These are phyloP conservation scores for Bibio marci DNA, from an alignment of 2,888 invertebrate genomes.

Conservation along the genomic window DNA sequence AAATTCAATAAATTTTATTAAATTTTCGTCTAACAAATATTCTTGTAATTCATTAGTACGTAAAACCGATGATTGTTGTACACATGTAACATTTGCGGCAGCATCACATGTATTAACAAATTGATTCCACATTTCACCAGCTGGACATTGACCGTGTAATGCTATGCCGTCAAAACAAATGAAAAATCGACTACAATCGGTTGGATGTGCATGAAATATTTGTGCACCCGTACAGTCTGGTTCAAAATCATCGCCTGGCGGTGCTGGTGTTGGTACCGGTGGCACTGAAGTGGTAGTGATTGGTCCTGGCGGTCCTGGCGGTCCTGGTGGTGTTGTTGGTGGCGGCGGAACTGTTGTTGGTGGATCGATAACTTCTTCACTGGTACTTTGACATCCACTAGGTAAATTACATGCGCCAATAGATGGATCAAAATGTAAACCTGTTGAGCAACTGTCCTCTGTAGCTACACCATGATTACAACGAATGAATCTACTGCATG, in stretches of 20 bases:
- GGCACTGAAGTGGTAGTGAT: no score
- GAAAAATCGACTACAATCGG: not conserved
- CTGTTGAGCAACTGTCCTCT: not conserved
- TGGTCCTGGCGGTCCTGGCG: no score
- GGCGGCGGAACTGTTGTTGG: not conserved
- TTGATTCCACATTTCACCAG: conserved; percentile 18
- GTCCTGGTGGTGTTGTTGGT: not conserved
- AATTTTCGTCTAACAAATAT: no score
- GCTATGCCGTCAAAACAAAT: conserved; percentile 13
- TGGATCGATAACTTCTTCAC: no score
- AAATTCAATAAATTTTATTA: no score
- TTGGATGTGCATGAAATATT: conserved; percentile 2
- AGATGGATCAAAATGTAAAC: not conserved
- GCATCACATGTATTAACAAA: conserved; percentile 21
- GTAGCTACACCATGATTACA: not conserved
- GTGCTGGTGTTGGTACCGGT: not conserved
- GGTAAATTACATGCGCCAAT: no score
- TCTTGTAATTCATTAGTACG: no score
- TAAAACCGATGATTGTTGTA: no score
- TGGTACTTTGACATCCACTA: no score
- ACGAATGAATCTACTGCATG: not conserved
- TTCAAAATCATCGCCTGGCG: not conserved
- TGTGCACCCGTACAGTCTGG: not conserved
- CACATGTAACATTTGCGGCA: conserved; percentile 15
- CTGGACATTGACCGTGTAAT: conserved; percentile 21